Evolutionary conservation across 2,113 vertebrate species (phyloP).

Genomic region (Rhineura floridana): DNA sequence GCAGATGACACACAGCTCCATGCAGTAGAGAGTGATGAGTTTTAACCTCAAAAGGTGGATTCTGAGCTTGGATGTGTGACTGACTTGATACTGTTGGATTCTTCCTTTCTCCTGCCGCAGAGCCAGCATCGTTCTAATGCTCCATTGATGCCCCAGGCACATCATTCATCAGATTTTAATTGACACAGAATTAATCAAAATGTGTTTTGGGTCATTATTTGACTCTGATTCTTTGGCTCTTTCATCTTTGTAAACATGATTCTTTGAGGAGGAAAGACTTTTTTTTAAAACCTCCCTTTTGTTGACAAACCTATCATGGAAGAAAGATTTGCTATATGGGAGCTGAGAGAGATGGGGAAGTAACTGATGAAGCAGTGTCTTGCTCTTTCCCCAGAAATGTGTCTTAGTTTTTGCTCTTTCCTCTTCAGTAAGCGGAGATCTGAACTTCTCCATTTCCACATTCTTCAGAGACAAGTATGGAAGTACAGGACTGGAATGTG

Average conservation of each 20-base stretch:
- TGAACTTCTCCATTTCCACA: slow-evolving; percentile 72
- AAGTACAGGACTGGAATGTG: slow-evolving; percentile 69
- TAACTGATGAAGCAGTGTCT: slow-evolving; percentile 74
- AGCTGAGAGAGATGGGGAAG: slow-evolving; percentile 72
- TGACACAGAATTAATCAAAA: slow-evolving; percentile 70
- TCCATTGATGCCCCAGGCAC: slow-evolving; percentile 58
- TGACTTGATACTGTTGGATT: slow-evolving; percentile 79
- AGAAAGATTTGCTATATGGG: slow-evolving; percentile 73
- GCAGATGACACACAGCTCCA: slow-evolving; percentile 97
- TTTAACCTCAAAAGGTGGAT: slow-evolving; percentile 81
- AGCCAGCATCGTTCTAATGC: slow-evolving; percentile 67
- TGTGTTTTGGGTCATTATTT: slow-evolving; percentile 74
- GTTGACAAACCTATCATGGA: slow-evolving; percentile 75
- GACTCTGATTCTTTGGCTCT: slow-evolving; percentile 69
- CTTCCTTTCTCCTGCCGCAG: slow-evolving; percentile 74
- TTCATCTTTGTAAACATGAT: slow-evolving; percentile 64
- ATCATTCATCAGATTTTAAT: slow-evolving; percentile 64
- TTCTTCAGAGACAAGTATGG: slow-evolving; percentile 72
- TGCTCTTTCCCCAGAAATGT: slow-evolving; percentile 72
- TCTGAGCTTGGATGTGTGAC: slow-evolving; percentile 73
- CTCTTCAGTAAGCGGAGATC: slow-evolving; percentile 74
- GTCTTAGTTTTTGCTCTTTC: slow-evolving; percentile 80
- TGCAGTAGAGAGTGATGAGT: slow-evolving; percentile 95
- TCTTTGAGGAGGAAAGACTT: slow-evolving; percentile 65
- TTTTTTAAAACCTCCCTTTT: slow-evolving; percentile 66